Evolutionary conservation across 2,113 vertebrate species (phyloP).

Genomic region (Osmerus eperlanus): DNA sequence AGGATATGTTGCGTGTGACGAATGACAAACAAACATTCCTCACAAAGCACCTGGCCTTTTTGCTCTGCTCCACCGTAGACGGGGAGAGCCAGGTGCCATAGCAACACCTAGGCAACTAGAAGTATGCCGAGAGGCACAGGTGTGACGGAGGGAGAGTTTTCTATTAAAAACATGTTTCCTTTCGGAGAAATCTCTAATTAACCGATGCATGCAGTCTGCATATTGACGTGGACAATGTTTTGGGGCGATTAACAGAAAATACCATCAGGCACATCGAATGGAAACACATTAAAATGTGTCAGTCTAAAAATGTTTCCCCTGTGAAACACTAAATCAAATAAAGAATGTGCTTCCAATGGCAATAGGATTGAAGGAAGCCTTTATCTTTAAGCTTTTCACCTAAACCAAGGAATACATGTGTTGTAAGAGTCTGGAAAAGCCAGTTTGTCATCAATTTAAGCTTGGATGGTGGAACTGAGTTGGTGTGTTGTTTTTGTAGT

Average conservation of each 20-base stretch:
- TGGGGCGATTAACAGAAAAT: neutral
- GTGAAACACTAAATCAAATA: slow-evolving; percentile 53
- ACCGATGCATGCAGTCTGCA: neutral
- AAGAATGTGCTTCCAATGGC: slow-evolving; percentile 45
- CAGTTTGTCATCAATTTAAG: neutral
- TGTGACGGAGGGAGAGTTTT: neutral
- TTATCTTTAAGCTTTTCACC: slow-evolving; percentile 50
- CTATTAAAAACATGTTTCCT: too few relatives aligned
- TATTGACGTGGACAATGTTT: neutral
- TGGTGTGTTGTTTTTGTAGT: slow-evolving; percentile 1
- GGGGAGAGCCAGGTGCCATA: neutral
- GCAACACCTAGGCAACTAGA: neutral
- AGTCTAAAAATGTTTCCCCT: neutral
- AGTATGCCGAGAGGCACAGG: neutral
- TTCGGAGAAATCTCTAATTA: too few relatives aligned
- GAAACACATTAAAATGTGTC: neutral
- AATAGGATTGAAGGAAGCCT: slow-evolving; percentile 31
- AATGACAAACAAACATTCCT: slow-evolving; percentile 14
- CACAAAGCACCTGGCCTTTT: neutral
- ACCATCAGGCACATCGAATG: neutral
- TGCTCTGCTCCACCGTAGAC: neutral
- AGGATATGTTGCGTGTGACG: neutral
- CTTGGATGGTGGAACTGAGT: slow-evolving; percentile 16
- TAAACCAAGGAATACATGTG: slow-evolving; percentile 39
- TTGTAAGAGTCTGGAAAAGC: neutral